Evolutionary conservation across 2,888 invertebrate genomes (phyloP).

Genomic region (Phragmatobia fuliginosa): DNA sequence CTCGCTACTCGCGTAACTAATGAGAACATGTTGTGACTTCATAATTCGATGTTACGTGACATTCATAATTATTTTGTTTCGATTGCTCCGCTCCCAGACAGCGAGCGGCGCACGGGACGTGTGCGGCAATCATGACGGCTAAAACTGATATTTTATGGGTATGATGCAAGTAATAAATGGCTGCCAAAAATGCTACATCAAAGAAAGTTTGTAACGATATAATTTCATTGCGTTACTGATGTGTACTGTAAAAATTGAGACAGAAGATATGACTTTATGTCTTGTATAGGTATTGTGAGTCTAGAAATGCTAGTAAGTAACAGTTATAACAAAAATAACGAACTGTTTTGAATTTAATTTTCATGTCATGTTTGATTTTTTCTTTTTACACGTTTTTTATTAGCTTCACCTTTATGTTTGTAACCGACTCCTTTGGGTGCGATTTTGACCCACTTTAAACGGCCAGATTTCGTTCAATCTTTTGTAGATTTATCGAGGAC

Average conservation of each 20-base stretch:
- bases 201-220: slow-evolving; percentile 3
- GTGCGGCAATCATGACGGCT: slow-evolving; percentile 21
- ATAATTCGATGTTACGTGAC: slow-evolving; percentile 73
- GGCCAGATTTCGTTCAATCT: too few species aligned
- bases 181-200: slow-evolving; percentile 7
- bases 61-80: slow-evolving; percentile 68
- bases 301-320: too few species aligned
- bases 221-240: background rate
- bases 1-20: slow-evolving; percentile 56
- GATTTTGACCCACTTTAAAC: too few species aligned
- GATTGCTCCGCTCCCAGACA: slow-evolving; percentile 44
- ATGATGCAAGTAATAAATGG: background rate
- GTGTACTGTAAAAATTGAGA: background rate
- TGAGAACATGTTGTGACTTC: slow-evolving; percentile 66
- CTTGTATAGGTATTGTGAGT: too few species aligned
- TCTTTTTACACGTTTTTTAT: background rate
- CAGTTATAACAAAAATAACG: background rate
- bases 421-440: too few species aligned
- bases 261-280: background rate
- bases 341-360: background rate
- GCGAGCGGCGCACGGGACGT: slow-evolving; percentile 24
- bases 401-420: too few species aligned
- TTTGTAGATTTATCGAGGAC: too few species aligned
- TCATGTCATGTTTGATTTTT: background rate
- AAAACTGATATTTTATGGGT: slow-evolving; percentile 15